Conservation (phyloP, 2,888 invertebrate species). For the Trypoxylon attenuatum region DNA sequence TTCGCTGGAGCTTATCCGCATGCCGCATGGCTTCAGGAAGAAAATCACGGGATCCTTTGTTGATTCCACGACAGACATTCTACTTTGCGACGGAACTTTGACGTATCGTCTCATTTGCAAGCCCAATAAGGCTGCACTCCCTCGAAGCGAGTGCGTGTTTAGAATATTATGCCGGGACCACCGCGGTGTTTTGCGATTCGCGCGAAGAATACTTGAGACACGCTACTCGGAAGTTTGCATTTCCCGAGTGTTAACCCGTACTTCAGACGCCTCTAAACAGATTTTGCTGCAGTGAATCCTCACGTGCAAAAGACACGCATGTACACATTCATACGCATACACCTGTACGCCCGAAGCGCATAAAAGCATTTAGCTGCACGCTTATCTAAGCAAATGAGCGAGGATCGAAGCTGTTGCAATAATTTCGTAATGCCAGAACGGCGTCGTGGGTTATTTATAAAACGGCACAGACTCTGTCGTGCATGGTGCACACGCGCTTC, state of each 20-base stretch:
- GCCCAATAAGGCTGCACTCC: slow-evolving; percentile 20
- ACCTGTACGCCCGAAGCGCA: too few species aligned
- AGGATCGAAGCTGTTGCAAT: slow-evolving; percentile 20
- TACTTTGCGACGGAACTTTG: slow-evolving; percentile 3
- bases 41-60: too few species aligned
- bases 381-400: neutral
- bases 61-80: neutral
- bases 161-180: slow-evolving; percentile 32
- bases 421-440: slow-evolving; percentile 16
- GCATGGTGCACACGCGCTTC: neutral
- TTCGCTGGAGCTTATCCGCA: too few species aligned
- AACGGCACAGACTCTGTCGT: too few species aligned
- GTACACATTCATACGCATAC: too few species aligned
- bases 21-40: too few species aligned
- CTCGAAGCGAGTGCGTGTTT: slow-evolving; percentile 21
- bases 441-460: slow-evolving; percentile 22
- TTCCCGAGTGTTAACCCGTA: neutral
- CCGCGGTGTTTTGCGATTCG: slow-evolving; percentile 9
- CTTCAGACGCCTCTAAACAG: slow-evolving; percentile 1
- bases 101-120: slow-evolving; percentile 32
- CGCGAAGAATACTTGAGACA: neutral
- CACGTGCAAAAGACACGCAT: neutral
- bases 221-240: neutral
- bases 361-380: neutral
- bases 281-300: neutral